Percentiles rank a stretch among this genome's conserved stretches.
Evolutionary conservation across 2,113 vertebrate species (phyloP).

Genomic region (Nyctereutes procyonoides): DNA sequence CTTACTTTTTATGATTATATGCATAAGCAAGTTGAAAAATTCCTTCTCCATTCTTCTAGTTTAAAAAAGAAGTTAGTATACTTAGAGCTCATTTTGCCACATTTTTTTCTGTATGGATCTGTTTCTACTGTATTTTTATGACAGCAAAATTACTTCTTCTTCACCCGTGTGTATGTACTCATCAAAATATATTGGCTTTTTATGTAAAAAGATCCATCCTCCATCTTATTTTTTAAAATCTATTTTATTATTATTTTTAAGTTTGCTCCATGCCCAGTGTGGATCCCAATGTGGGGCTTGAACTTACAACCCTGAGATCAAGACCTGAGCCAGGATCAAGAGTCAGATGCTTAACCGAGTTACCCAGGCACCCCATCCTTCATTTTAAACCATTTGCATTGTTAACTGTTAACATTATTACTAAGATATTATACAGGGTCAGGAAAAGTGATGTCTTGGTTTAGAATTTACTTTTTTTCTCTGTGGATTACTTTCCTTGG

Average conservation of each 20-base stretch:
- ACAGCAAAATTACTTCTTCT: neutral
- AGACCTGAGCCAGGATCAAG: neutral
- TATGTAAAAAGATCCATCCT: neutral
- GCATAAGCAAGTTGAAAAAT: neutral
- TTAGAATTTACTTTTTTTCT: conserved; percentile 12
- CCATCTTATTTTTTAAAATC: neutral
- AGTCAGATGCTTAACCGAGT: neutral
- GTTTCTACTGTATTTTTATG: conserved; percentile 26
- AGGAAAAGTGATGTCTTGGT: neutral
- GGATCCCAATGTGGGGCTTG: neutral
- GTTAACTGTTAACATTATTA: neutral
- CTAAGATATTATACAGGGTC: neutral
- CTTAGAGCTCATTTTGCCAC: neutral
- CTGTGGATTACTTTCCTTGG: neutral
- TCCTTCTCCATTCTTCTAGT: neutral
- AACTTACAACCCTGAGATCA: neutral
- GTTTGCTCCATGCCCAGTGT: neutral
- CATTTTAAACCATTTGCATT: conserved; percentile 39
- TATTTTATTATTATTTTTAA: neutral
- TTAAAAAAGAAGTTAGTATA: neutral
- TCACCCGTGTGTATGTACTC: neutral
- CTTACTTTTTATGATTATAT: neutral
- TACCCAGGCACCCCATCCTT: neutral
- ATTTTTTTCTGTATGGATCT: neutral
- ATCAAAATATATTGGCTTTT: conserved; percentile 13